Evolutionary conservation across 2,113 vertebrate species (phyloP), one percentile per base, ranked within the genome.

Genomic region (Scophthalmus maximus): DNA sequence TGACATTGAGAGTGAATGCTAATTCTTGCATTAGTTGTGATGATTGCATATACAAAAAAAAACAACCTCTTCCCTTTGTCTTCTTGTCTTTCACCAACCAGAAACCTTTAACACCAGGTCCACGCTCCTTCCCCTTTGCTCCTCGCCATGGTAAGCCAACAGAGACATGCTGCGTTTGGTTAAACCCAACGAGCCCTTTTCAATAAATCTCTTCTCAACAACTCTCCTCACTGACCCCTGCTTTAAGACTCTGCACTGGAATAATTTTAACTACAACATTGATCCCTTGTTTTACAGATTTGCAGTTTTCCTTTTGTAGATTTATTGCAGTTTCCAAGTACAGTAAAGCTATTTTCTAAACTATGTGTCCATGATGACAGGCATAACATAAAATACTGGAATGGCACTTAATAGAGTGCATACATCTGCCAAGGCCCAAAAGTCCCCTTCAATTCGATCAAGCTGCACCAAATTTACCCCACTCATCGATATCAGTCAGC

Each of bases 131-230:
- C 56, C 62, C 84, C 22, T 77, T 78, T 47, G 8, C 78, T 66
- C 30, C 84, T 63, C 84, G 66, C 8, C 64, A 84, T n/a, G 85
- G 92, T 94, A 89, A 92, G 87, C 58, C 71, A 40, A 73, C 8
- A 80, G 17, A 66, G 25, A 62, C 53, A 47, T 8, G 14, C 8
- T 52, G 42, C 49, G 64, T 49, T 65, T 67, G 59, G 15, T 82
- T 42, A 72, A 79, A 72, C 69, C 27, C 51, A 58, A 49, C 65
- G 65, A 78, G 75, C 49, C 63, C 50, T 40, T 58, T 61, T 59
- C 75, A 55, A 62, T 76, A 55, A 64, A 58, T 61, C 20, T 87
- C 62, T 82, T 38, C 80, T 86, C 76, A n/a, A n/a, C 62, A 71
- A 26, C 42, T 26, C 57, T 68, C 57, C 36, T 55, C 18, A 26